Conservation (phyloP, 2,113 vertebrate genomes). For the Fulmarus glacialis region DNA sequence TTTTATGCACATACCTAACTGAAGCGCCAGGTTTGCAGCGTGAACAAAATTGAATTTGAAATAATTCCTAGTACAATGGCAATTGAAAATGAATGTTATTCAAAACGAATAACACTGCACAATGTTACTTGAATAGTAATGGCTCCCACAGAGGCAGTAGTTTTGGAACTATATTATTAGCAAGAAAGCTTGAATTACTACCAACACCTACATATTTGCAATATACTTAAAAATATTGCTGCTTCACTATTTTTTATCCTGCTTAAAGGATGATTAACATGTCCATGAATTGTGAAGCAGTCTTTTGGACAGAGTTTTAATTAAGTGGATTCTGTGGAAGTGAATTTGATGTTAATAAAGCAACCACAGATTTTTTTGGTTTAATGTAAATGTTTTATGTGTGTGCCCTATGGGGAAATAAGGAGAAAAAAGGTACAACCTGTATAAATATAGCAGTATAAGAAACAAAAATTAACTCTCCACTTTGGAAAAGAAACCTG, state of each 20-base stretch:
- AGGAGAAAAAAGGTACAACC: background rate
- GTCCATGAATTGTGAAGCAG: background rate
- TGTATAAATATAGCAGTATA: background rate
- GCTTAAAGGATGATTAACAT: background rate
- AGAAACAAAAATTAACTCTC: background rate
- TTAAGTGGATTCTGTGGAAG: slow-evolving; percentile 2
- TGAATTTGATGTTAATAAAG: slow-evolving; percentile 25
- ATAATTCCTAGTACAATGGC: background rate
- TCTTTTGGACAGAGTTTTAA: slow-evolving; percentile 10
- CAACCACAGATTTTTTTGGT: background rate
- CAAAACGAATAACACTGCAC: background rate
- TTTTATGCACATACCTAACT: background rate
- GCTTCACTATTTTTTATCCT: background rate
- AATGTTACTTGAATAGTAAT: slow-evolving; percentile 39
- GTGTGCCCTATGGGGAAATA: background rate
- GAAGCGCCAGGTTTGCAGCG: background rate
- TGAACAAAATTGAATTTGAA: slow-evolving; percentile 10
- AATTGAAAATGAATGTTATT: slow-evolving; percentile 9
- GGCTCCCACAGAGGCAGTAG: slow-evolving; percentile 15
- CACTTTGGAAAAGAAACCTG: background rate
- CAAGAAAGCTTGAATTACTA: slow-evolving; percentile 28
- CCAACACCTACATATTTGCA: background rate
- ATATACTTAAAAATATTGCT: background rate
- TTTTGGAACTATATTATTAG: slow-evolving; percentile 21
- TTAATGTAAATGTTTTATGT: slow-evolving; percentile 23